Percentiles rank a stretch among this genome's conserved stretches.
phyloP scores from a whole-genome alignment of 2,797 vertebrate species.

The Tinamus major region DNA sequence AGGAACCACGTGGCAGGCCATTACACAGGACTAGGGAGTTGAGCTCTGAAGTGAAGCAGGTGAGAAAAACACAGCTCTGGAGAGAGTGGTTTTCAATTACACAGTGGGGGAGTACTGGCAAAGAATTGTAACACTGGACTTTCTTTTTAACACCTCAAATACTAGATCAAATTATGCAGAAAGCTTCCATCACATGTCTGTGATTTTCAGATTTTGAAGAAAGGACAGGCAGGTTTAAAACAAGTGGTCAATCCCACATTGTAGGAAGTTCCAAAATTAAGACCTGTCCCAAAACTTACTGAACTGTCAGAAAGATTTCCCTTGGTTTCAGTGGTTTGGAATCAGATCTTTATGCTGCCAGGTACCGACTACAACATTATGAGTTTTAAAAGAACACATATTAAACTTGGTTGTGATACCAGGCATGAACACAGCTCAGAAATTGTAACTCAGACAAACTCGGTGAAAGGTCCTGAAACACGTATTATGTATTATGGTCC shows the following conservation, averaged over 20 bases:
- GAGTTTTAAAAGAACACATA: not conserved
- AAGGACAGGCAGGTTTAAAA: not conserved
- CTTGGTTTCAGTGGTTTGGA: not conserved
- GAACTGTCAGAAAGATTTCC: not conserved
- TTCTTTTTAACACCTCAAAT: not conserved
- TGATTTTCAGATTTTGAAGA: not conserved
- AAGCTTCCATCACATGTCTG: not conserved
- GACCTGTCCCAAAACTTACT: not conserved
- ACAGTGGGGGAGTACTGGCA: not conserved
- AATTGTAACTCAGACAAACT: not conserved
- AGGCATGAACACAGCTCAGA: not conserved
- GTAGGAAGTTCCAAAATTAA: not conserved
- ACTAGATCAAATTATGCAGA: not conserved
- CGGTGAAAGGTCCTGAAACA: not conserved
- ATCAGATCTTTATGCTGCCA: not conserved
- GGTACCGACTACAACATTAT: accelerated
- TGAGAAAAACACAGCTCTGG: not conserved
- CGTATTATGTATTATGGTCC: not conserved
- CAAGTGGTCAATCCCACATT: not conserved
- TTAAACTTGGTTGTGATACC: not conserved
- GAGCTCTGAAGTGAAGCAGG: not conserved
- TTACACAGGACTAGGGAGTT: not conserved
- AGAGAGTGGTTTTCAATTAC: not conserved
- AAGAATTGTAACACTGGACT: not conserved
- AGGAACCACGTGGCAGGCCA: not conserved